These are phyloP conservation scores for Calycopis cecrops DNA, from an alignment of 1,140 invertebrate species.

Conservation along the genomic window DNA sequence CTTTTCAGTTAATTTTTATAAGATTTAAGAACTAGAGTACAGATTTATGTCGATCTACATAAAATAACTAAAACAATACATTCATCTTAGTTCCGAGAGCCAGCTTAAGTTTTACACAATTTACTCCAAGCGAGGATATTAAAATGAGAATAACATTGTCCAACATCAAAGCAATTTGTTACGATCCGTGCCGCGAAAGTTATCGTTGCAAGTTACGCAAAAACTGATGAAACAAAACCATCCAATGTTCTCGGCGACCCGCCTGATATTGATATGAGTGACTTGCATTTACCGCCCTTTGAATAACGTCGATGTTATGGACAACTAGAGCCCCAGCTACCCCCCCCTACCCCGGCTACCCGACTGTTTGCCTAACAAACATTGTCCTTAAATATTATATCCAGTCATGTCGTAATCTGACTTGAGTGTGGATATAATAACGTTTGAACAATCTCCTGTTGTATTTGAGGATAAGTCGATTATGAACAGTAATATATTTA, in stretches of 20 bases:
- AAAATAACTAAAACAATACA: too few species aligned
- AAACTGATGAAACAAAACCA: slow-evolving; percentile 62
- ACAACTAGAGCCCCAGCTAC: slow-evolving; percentile 38
- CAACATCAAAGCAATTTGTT: slow-evolving; percentile 43
- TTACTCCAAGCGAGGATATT: too few species aligned
- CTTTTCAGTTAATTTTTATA: too few species aligned
- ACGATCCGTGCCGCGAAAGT: slow-evolving; percentile 24
- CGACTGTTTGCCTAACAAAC: slow-evolving; percentile 54
- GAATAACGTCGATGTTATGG: slow-evolving; percentile 48
- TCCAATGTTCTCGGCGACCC: slow-evolving; percentile 33
- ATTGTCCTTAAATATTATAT: slow-evolving; percentile 56
- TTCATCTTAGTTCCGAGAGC: too few species aligned
- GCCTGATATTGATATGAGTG: slow-evolving; percentile 70
- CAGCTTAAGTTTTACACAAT: too few species aligned
- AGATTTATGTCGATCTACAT: too few species aligned
- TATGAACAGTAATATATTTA: too few species aligned
- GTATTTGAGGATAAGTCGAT: background rate
- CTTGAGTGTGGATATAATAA: slow-evolving; percentile 10
- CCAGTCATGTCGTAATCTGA: slow-evolving; percentile 43
- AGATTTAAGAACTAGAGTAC: too few species aligned
- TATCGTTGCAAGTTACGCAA: slow-evolving; percentile 44
- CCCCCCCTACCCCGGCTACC: slow-evolving; percentile 21
- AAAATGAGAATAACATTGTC: too few species aligned
- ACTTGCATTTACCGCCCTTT: slow-evolving; percentile 66
- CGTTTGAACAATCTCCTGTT: background rate